Conservation (phyloP, 1,140 invertebrate genomes). For the Nomia melanderi region DNA sequence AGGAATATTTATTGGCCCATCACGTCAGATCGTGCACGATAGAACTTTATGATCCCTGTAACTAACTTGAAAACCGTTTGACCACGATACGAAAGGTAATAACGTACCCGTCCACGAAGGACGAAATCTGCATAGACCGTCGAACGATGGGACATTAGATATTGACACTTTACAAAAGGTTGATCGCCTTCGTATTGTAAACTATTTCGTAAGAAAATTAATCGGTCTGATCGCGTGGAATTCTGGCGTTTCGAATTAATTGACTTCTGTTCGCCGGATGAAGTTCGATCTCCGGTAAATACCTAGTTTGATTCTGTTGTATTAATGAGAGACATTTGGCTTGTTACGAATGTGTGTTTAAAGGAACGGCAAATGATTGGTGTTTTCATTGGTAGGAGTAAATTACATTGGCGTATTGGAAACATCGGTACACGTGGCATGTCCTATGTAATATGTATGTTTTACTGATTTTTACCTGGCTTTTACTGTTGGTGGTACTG, state of each 20-base stretch:
- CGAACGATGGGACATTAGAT: background rate
- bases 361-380: background rate
- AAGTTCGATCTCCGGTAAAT: background rate
- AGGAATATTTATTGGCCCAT: conserved; percentile 26
- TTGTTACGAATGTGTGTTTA: background rate
- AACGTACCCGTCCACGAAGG: background rate
- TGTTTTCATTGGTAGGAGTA: background rate
- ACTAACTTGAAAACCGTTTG: background rate
- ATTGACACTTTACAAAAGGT: conserved; percentile 23
- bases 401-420: background rate
- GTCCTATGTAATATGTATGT: no score
- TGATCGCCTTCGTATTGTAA: conserved; percentile 14
- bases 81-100: background rate
- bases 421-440: no score
- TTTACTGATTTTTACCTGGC: no score
- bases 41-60: conserved; percentile 9
- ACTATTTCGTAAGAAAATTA: conserved; percentile 43
- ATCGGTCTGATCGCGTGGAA: background rate
- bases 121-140: conserved; percentile 19
- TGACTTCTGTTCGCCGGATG: background rate
- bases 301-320: conserved; percentile 16
- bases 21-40: conserved; percentile 17
- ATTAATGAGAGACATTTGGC: conserved; percentile 32
- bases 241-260: background rate
- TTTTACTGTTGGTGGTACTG: no score